Evolutionary conservation across 2,113 vertebrate genomes (phyloP).

Genomic region (Tragelaphus scriptus): DNA sequence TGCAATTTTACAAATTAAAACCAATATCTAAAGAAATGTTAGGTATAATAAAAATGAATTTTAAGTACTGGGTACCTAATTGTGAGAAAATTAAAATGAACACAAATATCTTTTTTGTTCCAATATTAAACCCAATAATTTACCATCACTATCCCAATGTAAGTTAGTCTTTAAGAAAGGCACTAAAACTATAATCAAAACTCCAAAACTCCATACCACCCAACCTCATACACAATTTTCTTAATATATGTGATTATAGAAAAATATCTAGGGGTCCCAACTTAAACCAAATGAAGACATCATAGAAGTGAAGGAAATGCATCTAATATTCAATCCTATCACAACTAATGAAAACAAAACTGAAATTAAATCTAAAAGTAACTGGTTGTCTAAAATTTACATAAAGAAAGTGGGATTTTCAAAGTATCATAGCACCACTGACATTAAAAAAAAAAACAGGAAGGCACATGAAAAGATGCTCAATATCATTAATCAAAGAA

Average conservation of each 20-base stretch:
- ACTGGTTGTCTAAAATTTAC: not conserved
- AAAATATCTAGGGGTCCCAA: not conserved
- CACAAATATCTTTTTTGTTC: not conserved
- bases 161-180: not conserved
- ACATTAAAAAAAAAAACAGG: not conserved
- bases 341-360: conserved; percentile 19
- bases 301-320: not conserved
- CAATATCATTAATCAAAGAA: not conserved
- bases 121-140: not conserved
- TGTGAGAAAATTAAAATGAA: not conserved
- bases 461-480: not conserved
- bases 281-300: not conserved
- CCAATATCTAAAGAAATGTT: not conserved
- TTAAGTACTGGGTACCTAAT: not conserved
- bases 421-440: not conserved
- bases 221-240: not conserved
- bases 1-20: not conserved
- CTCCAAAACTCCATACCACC: not conserved
- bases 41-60: not conserved
- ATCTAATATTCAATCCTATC: not conserved
- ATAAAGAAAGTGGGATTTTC: not conserved
- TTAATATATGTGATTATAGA: not conserved
- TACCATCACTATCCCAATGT: not conserved
- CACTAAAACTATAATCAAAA: conserved; percentile 4
- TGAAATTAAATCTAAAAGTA: not conserved